These are phyloP conservation scores for Mesorhabditis sp. DNA, from an alignment of 2,888 invertebrate genomes.

Conservation along the genomic window DNA sequence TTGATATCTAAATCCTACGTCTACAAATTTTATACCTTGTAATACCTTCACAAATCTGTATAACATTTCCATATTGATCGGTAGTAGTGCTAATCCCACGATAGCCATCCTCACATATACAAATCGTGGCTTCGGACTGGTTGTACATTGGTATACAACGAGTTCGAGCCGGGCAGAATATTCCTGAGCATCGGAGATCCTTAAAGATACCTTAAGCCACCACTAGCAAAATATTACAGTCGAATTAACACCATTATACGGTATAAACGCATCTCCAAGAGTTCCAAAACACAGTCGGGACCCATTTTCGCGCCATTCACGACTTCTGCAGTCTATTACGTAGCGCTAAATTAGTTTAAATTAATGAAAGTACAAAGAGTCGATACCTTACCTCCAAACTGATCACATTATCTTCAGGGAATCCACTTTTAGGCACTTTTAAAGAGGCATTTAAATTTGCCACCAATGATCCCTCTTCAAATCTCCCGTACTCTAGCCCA, in stretches of 20 bases:
- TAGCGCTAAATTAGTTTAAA: neutral
- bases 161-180: neutral
- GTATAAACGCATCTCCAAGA: neutral
- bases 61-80: neutral
- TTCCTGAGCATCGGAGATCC: neutral
- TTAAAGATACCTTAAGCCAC: neutral
- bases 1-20: neutral
- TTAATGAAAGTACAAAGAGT: too few relatives aligned
- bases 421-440: neutral
- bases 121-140: neutral
- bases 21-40: neutral
- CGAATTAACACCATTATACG: constrained; percentile 1
- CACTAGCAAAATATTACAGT: neutral
- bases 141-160: neutral
- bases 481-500: neutral
- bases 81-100: neutral
- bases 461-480: neutral
- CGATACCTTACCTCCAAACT: neutral
- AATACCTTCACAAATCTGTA: neutral
- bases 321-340: neutral
- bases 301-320: neutral
- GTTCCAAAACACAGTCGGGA: neutral
- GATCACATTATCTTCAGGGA: neutral
- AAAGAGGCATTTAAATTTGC: neutral
- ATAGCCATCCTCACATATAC: constrained; percentile 1